Conservation (phyloP, 2,888 invertebrate species). For the Lathronympha strigana region DNA sequence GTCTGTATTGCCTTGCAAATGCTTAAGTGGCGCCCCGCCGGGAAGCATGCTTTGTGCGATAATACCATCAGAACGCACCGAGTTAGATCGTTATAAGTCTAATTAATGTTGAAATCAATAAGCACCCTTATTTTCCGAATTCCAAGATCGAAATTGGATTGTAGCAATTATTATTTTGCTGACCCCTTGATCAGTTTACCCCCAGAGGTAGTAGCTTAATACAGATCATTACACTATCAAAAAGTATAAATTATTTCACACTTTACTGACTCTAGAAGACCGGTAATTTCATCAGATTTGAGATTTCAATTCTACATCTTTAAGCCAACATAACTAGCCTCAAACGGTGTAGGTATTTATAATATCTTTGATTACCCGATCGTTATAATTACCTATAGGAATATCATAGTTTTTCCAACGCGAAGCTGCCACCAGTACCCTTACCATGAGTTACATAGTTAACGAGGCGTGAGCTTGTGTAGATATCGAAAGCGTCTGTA, state of each 20-base stretch:
- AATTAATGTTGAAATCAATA: not conserved
- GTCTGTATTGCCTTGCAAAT: conserved; percentile 33
- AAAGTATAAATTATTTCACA: conserved; percentile 12
- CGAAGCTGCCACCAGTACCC: too few relatives aligned
- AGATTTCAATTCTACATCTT: too few relatives aligned
- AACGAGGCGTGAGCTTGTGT: too few relatives aligned
- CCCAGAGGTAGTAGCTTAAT: conserved; percentile 22
- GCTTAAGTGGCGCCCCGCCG: conserved; percentile 68
- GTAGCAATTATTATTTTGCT: not conserved
- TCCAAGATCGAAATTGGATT: not conserved
- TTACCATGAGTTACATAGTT: too few relatives aligned
- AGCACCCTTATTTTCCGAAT: not conserved
- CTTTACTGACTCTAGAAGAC: conserved; percentile 14
- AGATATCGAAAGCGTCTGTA: too few relatives aligned
- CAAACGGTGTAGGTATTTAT: too few relatives aligned
- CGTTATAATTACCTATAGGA: too few relatives aligned
- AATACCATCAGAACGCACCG: not conserved
- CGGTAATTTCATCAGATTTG: too few relatives aligned
- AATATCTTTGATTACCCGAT: too few relatives aligned
- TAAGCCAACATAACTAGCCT: too few relatives aligned
- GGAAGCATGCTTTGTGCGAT: conserved; percentile 58
- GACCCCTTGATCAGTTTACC: conserved; percentile 7
- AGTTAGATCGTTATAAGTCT: not conserved
- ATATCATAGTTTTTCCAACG: too few relatives aligned
- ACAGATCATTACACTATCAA: conserved; percentile 21